Evolutionary conservation across 2,888 invertebrate genomes (phyloP), one percentile per base, ranked within the genome.

Genomic region (Pammene aurita): DNA sequence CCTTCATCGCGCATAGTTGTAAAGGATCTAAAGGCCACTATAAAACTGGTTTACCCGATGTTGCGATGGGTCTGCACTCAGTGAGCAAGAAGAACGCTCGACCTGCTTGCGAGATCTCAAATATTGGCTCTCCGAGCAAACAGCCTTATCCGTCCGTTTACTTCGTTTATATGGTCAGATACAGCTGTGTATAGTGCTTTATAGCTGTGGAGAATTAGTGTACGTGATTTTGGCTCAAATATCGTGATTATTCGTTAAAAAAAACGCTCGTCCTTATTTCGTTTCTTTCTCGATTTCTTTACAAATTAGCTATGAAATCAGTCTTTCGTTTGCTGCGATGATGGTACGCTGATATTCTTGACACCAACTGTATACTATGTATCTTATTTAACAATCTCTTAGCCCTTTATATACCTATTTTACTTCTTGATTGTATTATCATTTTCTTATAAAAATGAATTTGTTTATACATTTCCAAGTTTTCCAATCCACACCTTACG

Each of bases 141-240:
- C 90, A 90, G 78, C 85, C 85, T 90, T 90, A 90, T 89, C 88
- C 86, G 78, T 83, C 81, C 83, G 85, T 87, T 86, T 88, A 81
- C 88, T 85, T 77, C 83, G 77, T 84, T 82, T 82, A 84, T 82
- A 83, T 80, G 79, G 77, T 75, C 73, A 75, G 57, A 68, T 57
- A 68, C 57, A 58, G 52, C 57, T 64, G 38, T 64, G 54, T 69
- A 68, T 64, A 69, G 38, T 41, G 54, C 13, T 69, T 41, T 60
- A 67, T 50, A 14, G 64, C 58, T 54, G 54, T 9, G 14, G 14
- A 35, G 52, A 64, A 68, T 68, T 67, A 48, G 34, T 16, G 42
- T 50, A 52, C 35, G 34, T 34, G 63, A 58, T 52, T 56, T 61
- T 61, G 54, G 54, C 42, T 50, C 13, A 11, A 46, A n/a, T 46